These are phyloP conservation scores for Brachyalestes nurse DNA, from an alignment of 2,797 vertebrate genomes.

Conservation along the genomic window DNA sequence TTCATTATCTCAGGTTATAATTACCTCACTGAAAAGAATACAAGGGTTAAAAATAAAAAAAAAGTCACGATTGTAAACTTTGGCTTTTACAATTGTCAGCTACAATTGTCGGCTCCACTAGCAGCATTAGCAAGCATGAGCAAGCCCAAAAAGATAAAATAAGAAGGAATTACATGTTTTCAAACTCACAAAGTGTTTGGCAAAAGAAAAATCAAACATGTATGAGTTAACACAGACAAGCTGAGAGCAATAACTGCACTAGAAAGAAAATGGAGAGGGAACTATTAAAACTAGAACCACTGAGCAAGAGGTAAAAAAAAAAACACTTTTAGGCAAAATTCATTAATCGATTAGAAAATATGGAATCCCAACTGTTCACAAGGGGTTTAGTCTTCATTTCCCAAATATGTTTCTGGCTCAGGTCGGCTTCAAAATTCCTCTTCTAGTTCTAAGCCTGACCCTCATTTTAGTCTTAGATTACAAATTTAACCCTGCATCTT, in stretches of 20 bases:
- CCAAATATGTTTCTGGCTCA: too few species aligned
- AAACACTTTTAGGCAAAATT: too few species aligned
- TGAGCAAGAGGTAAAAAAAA: neutral
- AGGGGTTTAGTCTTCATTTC: too few species aligned
- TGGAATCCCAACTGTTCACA: too few species aligned
- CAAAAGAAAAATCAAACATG: neutral
- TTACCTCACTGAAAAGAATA: constrained; percentile 15
- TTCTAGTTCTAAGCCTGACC: too few species aligned
- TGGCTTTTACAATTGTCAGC: neutral
- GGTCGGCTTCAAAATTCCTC: too few species aligned
- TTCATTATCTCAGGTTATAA: constrained; percentile 33
- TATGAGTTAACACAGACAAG: neutral
- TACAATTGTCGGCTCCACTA: neutral
- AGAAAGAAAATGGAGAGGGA: neutral
- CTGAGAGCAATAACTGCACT: neutral
- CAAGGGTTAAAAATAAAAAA: neutral
- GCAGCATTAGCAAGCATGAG: neutral
- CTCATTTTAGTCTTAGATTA: too few species aligned
- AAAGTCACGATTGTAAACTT: neutral
- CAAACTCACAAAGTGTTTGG: neutral
- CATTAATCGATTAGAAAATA: too few species aligned
- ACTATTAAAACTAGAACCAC: neutral
- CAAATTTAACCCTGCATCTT: too few species aligned
- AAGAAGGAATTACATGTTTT: neutral
- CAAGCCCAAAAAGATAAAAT: neutral